Evolutionary conservation across 2,797 vertebrate species (phyloP).

Genomic region (Rachycentron canadum): DNA sequence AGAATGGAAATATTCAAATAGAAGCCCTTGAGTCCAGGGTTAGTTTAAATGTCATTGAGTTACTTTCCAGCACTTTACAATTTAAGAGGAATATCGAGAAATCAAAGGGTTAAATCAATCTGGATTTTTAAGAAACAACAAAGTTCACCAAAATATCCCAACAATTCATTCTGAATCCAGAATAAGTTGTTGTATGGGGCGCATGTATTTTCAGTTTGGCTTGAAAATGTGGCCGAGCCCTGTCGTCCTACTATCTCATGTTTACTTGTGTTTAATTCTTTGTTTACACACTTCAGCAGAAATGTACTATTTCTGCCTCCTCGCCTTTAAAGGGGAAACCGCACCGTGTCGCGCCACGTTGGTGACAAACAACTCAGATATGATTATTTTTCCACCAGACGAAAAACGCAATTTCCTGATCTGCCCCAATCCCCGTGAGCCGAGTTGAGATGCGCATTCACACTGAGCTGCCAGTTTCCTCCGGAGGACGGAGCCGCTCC

Average conservation of each 20-base stretch:
- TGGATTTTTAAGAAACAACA: not conserved
- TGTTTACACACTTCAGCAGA: not conserved
- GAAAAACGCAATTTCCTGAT: slow-evolving; percentile 40
- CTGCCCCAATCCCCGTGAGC: slow-evolving; percentile 11
- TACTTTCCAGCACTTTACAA: not conserved
- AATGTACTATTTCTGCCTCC: not conserved
- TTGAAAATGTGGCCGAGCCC: not conserved
- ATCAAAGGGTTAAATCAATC: not conserved
- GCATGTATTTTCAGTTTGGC: slow-evolving; percentile 1
- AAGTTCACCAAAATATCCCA: not conserved
- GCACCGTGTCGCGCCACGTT: not conserved
- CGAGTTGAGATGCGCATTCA: slow-evolving; percentile 56
- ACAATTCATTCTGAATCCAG: not conserved
- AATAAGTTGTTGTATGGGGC: not conserved
- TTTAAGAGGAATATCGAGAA: not conserved
- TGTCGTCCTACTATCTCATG: too few relatives aligned
- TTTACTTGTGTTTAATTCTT: not conserved
- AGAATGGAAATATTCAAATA: not conserved
- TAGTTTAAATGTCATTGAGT: not conserved
- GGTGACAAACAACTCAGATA: slow-evolving; percentile 26
- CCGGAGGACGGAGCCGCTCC: slow-evolving; percentile 61
- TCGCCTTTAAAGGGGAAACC: not conserved
- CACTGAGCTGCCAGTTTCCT: slow-evolving; percentile 59
- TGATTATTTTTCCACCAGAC: slow-evolving; percentile 7
- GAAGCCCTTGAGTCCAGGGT: not conserved